Conservation (phyloP, 2,888 invertebrate species). For the Caradrina clavipalpis region DNA sequence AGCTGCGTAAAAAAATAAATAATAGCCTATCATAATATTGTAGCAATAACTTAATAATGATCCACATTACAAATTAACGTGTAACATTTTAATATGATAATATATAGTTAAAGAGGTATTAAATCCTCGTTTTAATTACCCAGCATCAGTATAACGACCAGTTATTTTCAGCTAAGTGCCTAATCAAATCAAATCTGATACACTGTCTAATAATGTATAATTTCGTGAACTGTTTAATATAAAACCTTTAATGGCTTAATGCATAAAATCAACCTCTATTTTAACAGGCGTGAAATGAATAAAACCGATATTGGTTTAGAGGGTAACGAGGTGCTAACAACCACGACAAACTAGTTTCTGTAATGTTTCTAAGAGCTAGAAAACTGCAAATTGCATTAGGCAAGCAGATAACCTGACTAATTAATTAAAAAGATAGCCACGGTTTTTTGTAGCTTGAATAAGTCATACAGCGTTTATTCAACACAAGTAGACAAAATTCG, state of each 20-base stretch:
- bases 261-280: constrained; percentile 46
- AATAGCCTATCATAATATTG: not conserved
- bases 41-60: constrained; percentile 9
- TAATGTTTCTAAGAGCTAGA: constrained; percentile 70
- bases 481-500: constrained; percentile 25
- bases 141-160: not conserved
- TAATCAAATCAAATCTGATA: constrained; percentile 9
- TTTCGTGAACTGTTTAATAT: constrained; percentile 1
- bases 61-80: too few relatives aligned
- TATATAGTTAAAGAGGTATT: not conserved
- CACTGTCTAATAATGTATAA: constrained; percentile 1
- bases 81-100: not conserved
- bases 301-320: constrained; percentile 44
- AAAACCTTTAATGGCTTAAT: constrained; percentile 34
- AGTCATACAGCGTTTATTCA: constrained; percentile 46
- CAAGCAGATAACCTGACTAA: constrained; percentile 64
- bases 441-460: constrained; percentile 24
- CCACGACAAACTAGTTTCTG: constrained; percentile 66
- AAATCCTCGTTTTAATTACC: not conserved
- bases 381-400: constrained; percentile 66
- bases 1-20: constrained; percentile 10
- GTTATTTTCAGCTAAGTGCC: not conserved
- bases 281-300: constrained; percentile 54
- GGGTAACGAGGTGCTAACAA: constrained; percentile 59
- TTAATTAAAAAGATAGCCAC: constrained; percentile 55